Evolutionary conservation across 1,140 invertebrate genomes (phyloP).

Genomic region (Hydropsyche tenuis): DNA sequence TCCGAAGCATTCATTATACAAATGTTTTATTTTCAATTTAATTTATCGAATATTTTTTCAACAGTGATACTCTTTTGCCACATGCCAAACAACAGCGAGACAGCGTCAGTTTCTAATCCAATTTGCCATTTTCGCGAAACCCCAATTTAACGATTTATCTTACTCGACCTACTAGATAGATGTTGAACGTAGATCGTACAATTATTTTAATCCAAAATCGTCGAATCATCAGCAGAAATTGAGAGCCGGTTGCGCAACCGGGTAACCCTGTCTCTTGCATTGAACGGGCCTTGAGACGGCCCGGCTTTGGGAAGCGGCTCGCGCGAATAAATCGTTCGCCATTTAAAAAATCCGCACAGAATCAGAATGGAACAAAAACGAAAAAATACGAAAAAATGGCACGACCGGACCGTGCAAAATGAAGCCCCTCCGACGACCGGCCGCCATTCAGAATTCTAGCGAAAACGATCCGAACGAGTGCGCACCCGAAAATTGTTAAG

Average conservation of each 20-base stretch:
- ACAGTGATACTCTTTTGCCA: too few species aligned
- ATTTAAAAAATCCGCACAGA: slow-evolving; percentile 32
- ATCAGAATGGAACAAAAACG: slow-evolving; percentile 7
- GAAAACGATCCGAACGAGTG: background rate
- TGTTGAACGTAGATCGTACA: background rate
- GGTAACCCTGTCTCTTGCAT: slow-evolving; percentile 11
- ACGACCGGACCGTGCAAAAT: slow-evolving; percentile 33
- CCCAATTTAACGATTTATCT: too few species aligned
- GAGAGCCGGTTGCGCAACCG: background rate
- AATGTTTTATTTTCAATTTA: too few species aligned
- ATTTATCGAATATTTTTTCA: too few species aligned
- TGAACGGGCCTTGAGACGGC: slow-evolving; percentile 29
- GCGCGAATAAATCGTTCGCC: slow-evolving; percentile 26
- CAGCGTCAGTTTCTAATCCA: too few species aligned
- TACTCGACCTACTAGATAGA: background rate
- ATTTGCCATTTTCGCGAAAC: too few species aligned
- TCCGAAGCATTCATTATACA: too few species aligned
- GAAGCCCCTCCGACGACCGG: slow-evolving; percentile 7
- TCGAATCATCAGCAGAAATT: too few species aligned
- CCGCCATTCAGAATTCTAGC: slow-evolving; percentile 25
- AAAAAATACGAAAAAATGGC: slow-evolving; percentile 22
- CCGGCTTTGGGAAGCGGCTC: slow-evolving; percentile 34
- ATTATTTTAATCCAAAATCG: background rate
- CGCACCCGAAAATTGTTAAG: too few species aligned
- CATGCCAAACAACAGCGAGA: too few species aligned